Evolutionary conservation across 1,140 invertebrate genomes (phyloP).

Genomic region (Zelostemma sp.): DNA sequence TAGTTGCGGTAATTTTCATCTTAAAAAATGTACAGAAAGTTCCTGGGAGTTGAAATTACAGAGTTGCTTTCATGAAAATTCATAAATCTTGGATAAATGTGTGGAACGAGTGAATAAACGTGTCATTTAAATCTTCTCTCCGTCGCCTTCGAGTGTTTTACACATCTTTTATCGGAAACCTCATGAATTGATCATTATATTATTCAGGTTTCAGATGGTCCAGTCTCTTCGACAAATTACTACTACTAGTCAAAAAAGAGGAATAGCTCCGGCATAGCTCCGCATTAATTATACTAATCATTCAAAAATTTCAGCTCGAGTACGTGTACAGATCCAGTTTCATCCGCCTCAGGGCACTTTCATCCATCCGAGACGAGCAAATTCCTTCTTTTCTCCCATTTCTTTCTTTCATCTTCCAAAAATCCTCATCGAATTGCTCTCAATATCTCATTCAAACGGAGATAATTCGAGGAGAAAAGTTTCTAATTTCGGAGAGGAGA

Average conservation of each 20-base stretch:
- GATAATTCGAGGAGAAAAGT: no score
- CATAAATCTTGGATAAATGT: constrained; percentile 30
- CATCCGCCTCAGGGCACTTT: constrained; percentile 28
- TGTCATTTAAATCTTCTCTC: constrained; percentile 38
- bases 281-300: constrained; percentile 46
- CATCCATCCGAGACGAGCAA: constrained; percentile 13
- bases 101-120: constrained; percentile 36
- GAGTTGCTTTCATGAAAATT: constrained; percentile 40
- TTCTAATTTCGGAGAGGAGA: no score
- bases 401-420: constrained; percentile 9
- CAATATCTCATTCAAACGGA: no score
- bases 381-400: constrained; percentile 39
- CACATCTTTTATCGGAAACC: constrained; percentile 40
- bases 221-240: constrained; percentile 39
- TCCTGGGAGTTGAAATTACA: constrained; percentile 15
- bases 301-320: constrained; percentile 38
- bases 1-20: not conserved
- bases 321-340: constrained; percentile 41
- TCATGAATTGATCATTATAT: constrained; percentile 32
- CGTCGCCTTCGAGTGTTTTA: constrained; percentile 41
- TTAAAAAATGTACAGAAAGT: not conserved
- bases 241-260: constrained; percentile 25
- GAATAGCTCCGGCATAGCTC: constrained; percentile 24
- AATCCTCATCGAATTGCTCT: no score
- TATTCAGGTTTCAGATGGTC: constrained; percentile 33